Evolutionary conservation across 2,888 invertebrate species (phyloP).

Genomic region (Ophonus ardosiacus): DNA sequence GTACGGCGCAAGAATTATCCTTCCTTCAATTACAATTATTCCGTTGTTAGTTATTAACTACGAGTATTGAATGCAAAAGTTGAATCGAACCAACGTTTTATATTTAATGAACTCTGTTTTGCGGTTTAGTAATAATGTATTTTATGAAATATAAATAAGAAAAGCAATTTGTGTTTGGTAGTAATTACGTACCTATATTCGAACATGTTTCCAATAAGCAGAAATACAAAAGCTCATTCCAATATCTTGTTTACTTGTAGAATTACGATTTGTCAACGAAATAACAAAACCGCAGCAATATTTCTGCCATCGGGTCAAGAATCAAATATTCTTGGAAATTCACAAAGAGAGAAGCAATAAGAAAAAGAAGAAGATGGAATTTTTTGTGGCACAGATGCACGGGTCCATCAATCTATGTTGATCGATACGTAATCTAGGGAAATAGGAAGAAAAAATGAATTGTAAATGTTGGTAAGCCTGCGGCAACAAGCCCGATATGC

Average conservation of each 20-base stretch:
- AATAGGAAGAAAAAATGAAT: slow-evolving; percentile 62
- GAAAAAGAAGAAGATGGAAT: slow-evolving; percentile 1
- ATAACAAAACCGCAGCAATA: not conserved
- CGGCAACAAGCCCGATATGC: slow-evolving; percentile 34
- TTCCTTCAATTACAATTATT: too few species aligned
- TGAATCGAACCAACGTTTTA: too few species aligned
- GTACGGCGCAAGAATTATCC: too few species aligned
- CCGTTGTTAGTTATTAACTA: too few species aligned
- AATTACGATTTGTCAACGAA: not conserved
- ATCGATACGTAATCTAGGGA: slow-evolving; percentile 63
- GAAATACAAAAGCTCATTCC: not conserved
- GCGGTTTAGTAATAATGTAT: not conserved
- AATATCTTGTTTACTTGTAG: not conserved
- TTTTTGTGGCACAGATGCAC: slow-evolving; percentile 47
- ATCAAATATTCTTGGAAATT: not conserved
- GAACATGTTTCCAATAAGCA: not conserved
- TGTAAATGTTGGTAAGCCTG: slow-evolving; percentile 60
- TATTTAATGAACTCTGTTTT: too few species aligned
- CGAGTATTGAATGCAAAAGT: too few species aligned
- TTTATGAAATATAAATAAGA: not conserved
- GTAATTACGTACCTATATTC: not conserved
- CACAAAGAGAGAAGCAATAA: not conserved
- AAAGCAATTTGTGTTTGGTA: not conserved
- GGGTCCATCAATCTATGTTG: slow-evolving; percentile 55
- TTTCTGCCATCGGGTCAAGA: not conserved